These are phyloP conservation scores for Tribolium madens DNA, from an alignment of 1,140 invertebrate genomes.

Conservation along the genomic window DNA sequence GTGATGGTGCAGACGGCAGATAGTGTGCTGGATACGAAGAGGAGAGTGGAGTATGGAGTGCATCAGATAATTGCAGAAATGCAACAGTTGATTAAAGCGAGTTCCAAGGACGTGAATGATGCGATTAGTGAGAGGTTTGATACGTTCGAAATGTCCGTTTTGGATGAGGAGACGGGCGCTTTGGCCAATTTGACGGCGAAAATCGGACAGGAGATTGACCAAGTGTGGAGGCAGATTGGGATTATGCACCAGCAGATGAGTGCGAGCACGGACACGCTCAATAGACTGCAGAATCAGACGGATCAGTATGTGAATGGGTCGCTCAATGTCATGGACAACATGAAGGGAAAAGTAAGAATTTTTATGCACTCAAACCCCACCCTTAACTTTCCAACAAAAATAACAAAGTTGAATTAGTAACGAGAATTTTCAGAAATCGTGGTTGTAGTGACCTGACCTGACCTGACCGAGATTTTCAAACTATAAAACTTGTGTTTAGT, in stretches of 20 bases:
- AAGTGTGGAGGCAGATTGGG: slow-evolving; percentile 89
- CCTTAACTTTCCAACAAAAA: too few species aligned
- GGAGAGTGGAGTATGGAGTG: slow-evolving; percentile 85
- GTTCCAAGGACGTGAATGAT: slow-evolving; percentile 75
- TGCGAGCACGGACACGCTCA: slow-evolving; percentile 79
- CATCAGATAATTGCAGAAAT: slow-evolving; percentile 88
- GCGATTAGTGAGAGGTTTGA: slow-evolving; percentile 79
- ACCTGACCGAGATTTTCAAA: too few species aligned
- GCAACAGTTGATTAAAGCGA: slow-evolving; percentile 75
- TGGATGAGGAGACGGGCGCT: slow-evolving; percentile 80
- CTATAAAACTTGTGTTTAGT: too few species aligned
- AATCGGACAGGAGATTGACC: slow-evolving; percentile 85
- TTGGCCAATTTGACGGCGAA: slow-evolving; percentile 81
- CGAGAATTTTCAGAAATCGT: too few species aligned
- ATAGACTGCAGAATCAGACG: slow-evolving; percentile 82
- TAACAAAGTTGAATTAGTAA: too few species aligned
- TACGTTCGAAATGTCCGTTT: slow-evolving; percentile 75
- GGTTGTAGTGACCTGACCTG: too few species aligned
- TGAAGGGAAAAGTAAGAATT: slow-evolving; percentile 79
- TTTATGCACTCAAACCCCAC: not conserved
- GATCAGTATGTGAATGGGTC: slow-evolving; percentile 86
- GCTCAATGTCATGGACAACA: slow-evolving; percentile 81
- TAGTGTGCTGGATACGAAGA: slow-evolving; percentile 85
- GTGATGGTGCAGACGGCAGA: slow-evolving; percentile 87
- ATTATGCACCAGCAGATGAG: slow-evolving; percentile 89